Percentiles rank a stretch among this genome's conserved stretches.
phyloP scores from a whole-genome alignment of 2,797 vertebrate species.

The Chlorospingus flavigularis region DNA sequence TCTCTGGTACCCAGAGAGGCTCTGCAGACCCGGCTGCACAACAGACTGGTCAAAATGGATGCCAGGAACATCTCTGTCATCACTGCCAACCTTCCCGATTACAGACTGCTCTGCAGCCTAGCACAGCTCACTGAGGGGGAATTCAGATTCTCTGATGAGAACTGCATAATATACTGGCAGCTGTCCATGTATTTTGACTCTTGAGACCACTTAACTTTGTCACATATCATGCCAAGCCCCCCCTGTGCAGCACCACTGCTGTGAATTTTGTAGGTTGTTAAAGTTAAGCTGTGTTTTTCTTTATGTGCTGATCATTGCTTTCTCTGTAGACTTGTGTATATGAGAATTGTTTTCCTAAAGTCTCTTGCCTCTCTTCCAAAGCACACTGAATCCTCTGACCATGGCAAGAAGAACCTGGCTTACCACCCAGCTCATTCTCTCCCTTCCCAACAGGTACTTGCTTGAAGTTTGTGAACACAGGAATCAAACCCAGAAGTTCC shows the following conservation, averaged over 20 bases:
- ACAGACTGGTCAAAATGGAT: neutral
- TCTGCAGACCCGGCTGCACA: rapidly evolving
- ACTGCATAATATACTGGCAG: neutral
- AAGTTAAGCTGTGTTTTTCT: neutral
- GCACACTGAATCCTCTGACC: neutral
- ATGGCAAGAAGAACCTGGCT: neutral
- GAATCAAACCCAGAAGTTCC: neutral
- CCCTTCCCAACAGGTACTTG: neutral
- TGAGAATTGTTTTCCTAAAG: neutral
- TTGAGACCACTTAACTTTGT: neutral
- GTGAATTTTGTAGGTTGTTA: neutral
- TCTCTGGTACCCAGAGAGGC: neutral
- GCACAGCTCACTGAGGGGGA: neutral
- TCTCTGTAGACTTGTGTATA: neutral
- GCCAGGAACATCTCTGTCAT: neutral
- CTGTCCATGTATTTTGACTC: neutral
- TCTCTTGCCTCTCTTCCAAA: neutral
- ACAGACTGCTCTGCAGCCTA: neutral
- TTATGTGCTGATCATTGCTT: neutral
- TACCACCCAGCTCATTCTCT: neutral
- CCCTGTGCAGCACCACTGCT: neutral
- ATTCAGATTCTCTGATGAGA: neutral
- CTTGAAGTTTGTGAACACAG: neutral
- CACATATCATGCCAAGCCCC: neutral
- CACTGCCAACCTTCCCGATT: neutral